A percentile compares a stretch with the other conserved stretches of the same genome.
Evolutionary conservation across 2,797 vertebrate species (phyloP).

Genomic region (Limnodromus scolopaceus): DNA sequence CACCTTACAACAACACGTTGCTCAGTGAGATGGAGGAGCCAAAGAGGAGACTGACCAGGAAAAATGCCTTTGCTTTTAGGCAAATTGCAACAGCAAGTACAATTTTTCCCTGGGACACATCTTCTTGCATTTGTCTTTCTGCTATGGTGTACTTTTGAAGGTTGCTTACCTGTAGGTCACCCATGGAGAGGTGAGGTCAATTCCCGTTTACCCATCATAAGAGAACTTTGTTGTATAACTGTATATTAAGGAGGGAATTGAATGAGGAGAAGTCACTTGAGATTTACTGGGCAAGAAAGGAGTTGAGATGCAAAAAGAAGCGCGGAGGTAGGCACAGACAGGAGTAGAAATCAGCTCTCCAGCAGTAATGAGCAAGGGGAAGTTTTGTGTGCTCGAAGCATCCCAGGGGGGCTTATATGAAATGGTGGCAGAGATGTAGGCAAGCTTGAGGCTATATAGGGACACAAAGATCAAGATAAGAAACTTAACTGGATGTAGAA

Average conservation of each 20-base stretch:
- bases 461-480: constrained; percentile 23
- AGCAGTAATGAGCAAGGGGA: constrained; percentile 2
- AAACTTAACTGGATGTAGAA: constrained; percentile 31
- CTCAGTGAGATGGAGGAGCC: not conserved
- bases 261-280: not conserved
- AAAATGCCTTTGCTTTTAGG: not conserved
- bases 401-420: not conserved
- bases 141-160: not conserved
- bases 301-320: not conserved
- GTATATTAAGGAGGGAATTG: not conserved
- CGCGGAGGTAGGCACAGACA: not conserved
- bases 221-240: not conserved
- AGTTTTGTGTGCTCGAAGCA: not conserved
- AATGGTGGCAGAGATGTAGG: constrained; percentile 25
- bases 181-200: not conserved
- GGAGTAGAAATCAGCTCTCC: not conserved
- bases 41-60: not conserved
- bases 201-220: not conserved
- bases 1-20: not conserved
- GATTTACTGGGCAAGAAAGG: not conserved
- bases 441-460: constrained; percentile 23
- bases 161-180: not conserved
- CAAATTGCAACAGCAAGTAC: not conserved
- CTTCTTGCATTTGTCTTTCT: not conserved
- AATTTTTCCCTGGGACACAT: not conserved